Evolutionary conservation across 2,113 vertebrate species (phyloP), one percentile per base, ranked within the genome.

Genomic region (Columbina picui): DNA sequence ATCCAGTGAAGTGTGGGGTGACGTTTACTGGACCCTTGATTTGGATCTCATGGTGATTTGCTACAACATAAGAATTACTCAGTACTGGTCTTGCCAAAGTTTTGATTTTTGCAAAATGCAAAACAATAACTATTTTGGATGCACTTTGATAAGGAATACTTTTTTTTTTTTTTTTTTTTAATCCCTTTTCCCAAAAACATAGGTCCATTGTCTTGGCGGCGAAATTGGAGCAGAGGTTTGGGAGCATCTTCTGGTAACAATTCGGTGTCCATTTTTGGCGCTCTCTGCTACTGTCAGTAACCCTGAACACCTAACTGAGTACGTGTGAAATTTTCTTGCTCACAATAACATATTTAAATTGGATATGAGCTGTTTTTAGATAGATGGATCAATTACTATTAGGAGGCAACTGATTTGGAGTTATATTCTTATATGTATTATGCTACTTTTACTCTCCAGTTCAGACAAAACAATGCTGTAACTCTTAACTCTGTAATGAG

Each of bases 241-340:
- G 98, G 98, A 98, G 29, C 98, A 98, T 80, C 93, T 98, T 36
- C 92, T 98, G 23, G 97, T 97, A 70, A 98, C 97, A 96, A 97
- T 98, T 85, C 93, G 93, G 45, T 98, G 98, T 78, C 97, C 97
- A 1, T 98, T 98, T 95, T 87, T 98, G 92, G 98, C 98, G 3
- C 98, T 98, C 34, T 98, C 98, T 29, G 98, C 97, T 59, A 98
- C 98, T 49, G 97, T 98, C 59, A 98, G 98, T 57, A 98, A 98
- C 70, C 97, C 97, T 0, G 82, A 97, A 49, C 97, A 97, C 67
- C 96, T 98, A 30, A 97, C 96, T 32, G 95, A 94, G 98, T 98
- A 97, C 6, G 96, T 63, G 34, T 73, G 74, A 30, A 30, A 25
- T 85, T 70, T 77, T 92, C 13, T 50, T 10, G 63, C 45, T 91